These are phyloP conservation scores for Pituophis catenifer DNA, from an alignment of 2,113 vertebrate species.

Conservation along the genomic window DNA sequence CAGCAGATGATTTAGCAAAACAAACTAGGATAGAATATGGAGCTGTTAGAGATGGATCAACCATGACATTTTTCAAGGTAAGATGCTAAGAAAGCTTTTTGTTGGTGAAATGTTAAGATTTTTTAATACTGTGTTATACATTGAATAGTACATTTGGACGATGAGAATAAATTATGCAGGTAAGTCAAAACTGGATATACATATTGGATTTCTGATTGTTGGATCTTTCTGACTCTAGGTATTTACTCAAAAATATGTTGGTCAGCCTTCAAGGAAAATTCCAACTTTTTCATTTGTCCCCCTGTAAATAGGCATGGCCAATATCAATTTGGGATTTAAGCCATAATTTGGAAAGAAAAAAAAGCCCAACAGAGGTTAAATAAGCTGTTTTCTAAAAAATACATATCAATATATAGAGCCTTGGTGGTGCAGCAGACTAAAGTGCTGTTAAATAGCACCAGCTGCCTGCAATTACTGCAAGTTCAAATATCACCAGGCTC, in stretches of 20 bases:
- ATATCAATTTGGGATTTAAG: not conserved
- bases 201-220: not conserved
- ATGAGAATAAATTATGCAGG: not conserved
- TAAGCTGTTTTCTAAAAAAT: not conserved
- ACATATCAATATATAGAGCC: not conserved
- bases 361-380: not conserved
- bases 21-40: conserved; percentile 98
- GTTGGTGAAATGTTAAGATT: rapidly evolving
- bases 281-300: not conserved
- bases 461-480: too few relatives aligned
- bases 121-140: not conserved
- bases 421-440: too few relatives aligned
- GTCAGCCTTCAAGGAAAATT: not conserved
- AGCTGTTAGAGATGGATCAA: conserved; percentile 93
- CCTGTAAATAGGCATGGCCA: not conserved
- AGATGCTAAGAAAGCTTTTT: conserved; percentile 18
- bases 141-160: not conserved
- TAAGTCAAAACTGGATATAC: not conserved
- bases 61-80: conserved; percentile 99
- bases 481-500: too few relatives aligned
- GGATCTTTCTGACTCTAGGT: not conserved
- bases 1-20: conserved; percentile 94
- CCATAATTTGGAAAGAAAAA: not conserved
- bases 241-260: not conserved
- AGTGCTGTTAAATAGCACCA: too few relatives aligned